A percentile compares a stretch with the other conserved stretches of the same genome.
Conservation (phyloP, 1,140 invertebrate species). For the Heliothis virescens region DNA sequence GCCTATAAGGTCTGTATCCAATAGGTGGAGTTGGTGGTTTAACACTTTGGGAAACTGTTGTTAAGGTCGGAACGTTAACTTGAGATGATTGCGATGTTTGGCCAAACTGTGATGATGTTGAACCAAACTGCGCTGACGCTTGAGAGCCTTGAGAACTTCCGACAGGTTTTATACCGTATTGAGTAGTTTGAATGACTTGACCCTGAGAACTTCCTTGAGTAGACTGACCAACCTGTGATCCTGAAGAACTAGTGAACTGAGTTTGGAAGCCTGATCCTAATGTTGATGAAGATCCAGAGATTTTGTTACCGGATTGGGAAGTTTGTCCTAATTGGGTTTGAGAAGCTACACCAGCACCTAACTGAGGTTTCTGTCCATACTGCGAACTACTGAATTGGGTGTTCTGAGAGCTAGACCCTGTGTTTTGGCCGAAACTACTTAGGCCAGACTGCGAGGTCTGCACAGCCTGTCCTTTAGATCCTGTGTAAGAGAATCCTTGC, state of each 20-base stretch:
- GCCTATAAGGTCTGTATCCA: too few species aligned
- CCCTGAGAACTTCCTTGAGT: background rate
- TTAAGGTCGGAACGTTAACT: background rate
- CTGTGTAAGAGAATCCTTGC: slow-evolving; percentile 7
- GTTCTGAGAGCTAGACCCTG: background rate
- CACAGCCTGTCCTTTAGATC: background rate
- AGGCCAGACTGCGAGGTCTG: slow-evolving; percentile 2
- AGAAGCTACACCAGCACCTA: background rate
- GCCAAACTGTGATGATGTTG: slow-evolving; percentile 3
- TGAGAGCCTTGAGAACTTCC: background rate
- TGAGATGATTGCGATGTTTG: background rate
- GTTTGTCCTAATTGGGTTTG: too few species aligned
- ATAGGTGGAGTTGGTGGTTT: background rate
- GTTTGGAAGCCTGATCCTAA: slow-evolving; percentile 9
- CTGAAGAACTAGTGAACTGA: slow-evolving; percentile 7
- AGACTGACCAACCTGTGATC: slow-evolving; percentile 16
- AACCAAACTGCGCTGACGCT: slow-evolving; percentile 3
- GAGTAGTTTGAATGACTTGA: slow-evolving; percentile 3
- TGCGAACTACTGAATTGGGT: background rate
- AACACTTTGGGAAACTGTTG: background rate
- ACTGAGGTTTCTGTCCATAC: background rate
- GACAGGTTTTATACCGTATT: slow-evolving; percentile 21
- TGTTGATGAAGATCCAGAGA: background rate
- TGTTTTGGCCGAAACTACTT: background rate
- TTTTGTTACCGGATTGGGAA: background rate